These are phyloP conservation scores for Ooceraea biroi DNA, from an alignment of 1,140 invertebrate species.

Conservation along the genomic window DNA sequence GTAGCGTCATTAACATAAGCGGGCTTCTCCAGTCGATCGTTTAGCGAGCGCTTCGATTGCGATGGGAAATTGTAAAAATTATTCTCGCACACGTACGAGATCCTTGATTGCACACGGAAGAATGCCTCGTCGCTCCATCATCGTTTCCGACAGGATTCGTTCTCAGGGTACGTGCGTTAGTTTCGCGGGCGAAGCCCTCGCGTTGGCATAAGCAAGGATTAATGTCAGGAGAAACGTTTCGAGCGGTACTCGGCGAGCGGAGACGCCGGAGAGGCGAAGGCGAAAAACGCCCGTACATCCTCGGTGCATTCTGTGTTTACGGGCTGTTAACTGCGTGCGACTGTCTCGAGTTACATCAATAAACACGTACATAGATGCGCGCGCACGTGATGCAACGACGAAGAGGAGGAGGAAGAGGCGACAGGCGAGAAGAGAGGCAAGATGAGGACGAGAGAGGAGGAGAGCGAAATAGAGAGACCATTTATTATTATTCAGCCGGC, in stretches of 20 bases:
- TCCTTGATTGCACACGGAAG: neutral
- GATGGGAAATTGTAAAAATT: too few species aligned
- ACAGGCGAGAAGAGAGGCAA: neutral
- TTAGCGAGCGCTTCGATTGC: too few species aligned
- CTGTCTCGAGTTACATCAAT: conserved; percentile 78
- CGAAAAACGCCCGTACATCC: conserved; percentile 76
- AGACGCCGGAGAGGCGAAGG: conserved; percentile 70
- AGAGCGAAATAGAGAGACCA: conserved; percentile 54
- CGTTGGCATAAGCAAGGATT: conserved; percentile 70
- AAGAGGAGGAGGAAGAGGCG: neutral
- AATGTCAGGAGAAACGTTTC: conserved; percentile 72
- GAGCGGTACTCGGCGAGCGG: conserved; percentile 66
- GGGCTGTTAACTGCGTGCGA: conserved; percentile 77
- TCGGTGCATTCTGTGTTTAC: conserved; percentile 77
- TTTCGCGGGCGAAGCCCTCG: conserved; percentile 39
- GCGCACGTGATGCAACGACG: conserved; percentile 65
- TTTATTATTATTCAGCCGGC: conserved; percentile 73
- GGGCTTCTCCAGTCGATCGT: too few species aligned
- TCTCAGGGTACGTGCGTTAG: conserved; percentile 19
- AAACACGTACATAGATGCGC: conserved; percentile 78
- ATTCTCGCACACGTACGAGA: neutral
- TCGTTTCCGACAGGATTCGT: conserved; percentile 43
- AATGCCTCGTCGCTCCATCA: conserved; percentile 28
- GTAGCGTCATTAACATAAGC: too few species aligned
- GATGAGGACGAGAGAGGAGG: neutral